Base-by-base conservation (phyloP, 2,888 invertebrate species). In the Nomada goodeniana region DNA sequence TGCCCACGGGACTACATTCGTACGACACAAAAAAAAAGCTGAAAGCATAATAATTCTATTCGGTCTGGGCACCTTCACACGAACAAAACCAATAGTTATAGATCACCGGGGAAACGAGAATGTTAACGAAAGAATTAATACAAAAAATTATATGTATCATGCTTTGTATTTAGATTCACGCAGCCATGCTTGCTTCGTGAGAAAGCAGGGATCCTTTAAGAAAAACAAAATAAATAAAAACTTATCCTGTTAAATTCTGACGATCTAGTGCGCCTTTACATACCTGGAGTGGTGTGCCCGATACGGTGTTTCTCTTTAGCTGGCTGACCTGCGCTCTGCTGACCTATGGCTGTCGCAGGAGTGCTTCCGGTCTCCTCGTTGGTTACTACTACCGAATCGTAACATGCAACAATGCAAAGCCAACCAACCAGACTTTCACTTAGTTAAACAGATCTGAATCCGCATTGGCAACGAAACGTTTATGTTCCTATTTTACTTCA, bases 291-390 rank as follows among this genome's bases (percentile, higher is more conserved):
- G 55, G 92, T 92, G 85, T 94, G 92, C 91, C 93, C 92, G 75
- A 93, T 83, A 89, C 92, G 92, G 86, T 95, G 94, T 94, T 95
- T 95, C 83, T 96, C 95, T 90, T 95, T 95, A 69, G 94, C 94
- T 69, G 95, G 95, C 26, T 95, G 95, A 92, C 95, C 95, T 83
- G 95, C 94, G 4, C 95, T 94, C 94, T 95, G 50, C 94, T 95
- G 69, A 94, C 94, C 69, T 94, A 94, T 20, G 94, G 94, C 71
- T 94, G 94, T 82, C 94, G 95, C 2, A 93, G 94, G 13, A 94
- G 94, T 95, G 94, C 85, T 89, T 89, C 92, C 91, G 89, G 90
- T 90, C 86, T 93, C 92, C 92, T 91, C 92, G 92, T 89, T 91
- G 93, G 91, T 93, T 92, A 92, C 93, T 93, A 93, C 93, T 93